These are phyloP conservation scores for Luffia ferchaultella DNA, from an alignment of 2,888 invertebrate species.

Conservation along the genomic window DNA sequence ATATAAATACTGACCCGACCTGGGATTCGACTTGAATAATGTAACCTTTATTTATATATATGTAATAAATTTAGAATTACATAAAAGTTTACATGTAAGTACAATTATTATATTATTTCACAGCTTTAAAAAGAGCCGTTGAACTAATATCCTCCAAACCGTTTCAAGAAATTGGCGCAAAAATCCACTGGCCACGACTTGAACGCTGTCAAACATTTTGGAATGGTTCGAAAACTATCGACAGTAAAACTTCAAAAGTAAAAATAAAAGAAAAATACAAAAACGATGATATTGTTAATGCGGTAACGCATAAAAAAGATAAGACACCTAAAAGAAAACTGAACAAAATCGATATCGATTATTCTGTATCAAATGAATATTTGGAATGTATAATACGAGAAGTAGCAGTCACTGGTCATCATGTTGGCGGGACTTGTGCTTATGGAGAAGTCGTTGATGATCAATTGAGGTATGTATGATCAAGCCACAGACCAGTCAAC, in stretches of 20 bases:
- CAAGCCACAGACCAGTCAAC: too few species aligned
- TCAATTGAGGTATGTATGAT: conserved; percentile 59
- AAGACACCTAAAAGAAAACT: background rate
- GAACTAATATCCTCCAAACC: conserved; percentile 55
- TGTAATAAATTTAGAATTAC: too few species aligned
- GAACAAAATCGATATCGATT: background rate
- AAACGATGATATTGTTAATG: conserved; percentile 15
- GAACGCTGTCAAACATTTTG: conserved; percentile 66
- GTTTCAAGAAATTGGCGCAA: conserved; percentile 68
- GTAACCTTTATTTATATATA: too few species aligned
- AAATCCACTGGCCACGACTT: conserved; percentile 71
- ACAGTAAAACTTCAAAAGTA: conserved; percentile 20
- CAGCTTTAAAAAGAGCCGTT: conserved; percentile 69
- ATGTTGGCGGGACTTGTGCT: conserved; percentile 80
- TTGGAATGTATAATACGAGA: conserved; percentile 72
- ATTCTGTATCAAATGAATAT: conserved; percentile 50
- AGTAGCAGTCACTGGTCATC: conserved; percentile 76
- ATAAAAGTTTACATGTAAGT: too few species aligned
- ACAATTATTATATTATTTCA: too few species aligned
- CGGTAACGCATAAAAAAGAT: background rate
- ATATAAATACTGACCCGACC: too few species aligned
- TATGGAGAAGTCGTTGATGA: conserved; percentile 81
- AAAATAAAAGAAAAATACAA: background rate
- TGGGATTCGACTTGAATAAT: too few species aligned
- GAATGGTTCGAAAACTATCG: conserved; percentile 21